Base-by-base conservation (phyloP, 2,113 vertebrate genomes). In the Campylomormyrus numenius region DNA sequence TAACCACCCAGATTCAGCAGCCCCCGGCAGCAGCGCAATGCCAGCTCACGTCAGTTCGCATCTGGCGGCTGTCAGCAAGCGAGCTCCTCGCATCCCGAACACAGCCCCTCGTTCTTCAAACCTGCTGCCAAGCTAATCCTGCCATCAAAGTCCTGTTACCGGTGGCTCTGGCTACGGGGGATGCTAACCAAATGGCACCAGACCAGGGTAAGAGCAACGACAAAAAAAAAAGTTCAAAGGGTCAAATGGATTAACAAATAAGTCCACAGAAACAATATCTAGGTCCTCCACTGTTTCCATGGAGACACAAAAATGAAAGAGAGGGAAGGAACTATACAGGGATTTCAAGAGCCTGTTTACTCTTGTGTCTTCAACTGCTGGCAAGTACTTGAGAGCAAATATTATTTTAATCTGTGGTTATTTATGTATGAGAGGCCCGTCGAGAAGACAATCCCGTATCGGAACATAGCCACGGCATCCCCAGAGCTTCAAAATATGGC, bases 341-440 rank as follows among this genome's bases (percentile, higher is more conserved):
- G 90, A 91, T 94, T 93, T 93, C 91, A 91, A 92, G 35, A 93
- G 92, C 92, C 92, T 93, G 93, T 93, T 92, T 87, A 91, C 89
- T 92, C 90, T 90, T 92, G 90, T 87, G 66, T 24, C 89, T 93
- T 91, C 93, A 88, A 90, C 85, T 90, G 66, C 49, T 90, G 89
- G 89, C 90, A 89, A 92, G 92, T 90, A 93, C 93, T 92, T 92
- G 93, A 92, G 92, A 91, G 92, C 93, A 92, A 94, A 94, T 95
- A 94, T 95, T 94, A 95, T 95, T 94, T 94, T 94, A 94, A 95
- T 95, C 94, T 95, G 92, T 93, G 93, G 93, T 93, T 95, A 95
- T 95, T 94, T 94, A 95, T 94, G 94, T 93, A 95, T 93, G 93
- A 92, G 93, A 94, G 93, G 92, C 92, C 85, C 93, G 93, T 88